phyloP scores from a whole-genome alignment of 2,888 invertebrate species.

The Caenorhabditis wallacei region DNA sequence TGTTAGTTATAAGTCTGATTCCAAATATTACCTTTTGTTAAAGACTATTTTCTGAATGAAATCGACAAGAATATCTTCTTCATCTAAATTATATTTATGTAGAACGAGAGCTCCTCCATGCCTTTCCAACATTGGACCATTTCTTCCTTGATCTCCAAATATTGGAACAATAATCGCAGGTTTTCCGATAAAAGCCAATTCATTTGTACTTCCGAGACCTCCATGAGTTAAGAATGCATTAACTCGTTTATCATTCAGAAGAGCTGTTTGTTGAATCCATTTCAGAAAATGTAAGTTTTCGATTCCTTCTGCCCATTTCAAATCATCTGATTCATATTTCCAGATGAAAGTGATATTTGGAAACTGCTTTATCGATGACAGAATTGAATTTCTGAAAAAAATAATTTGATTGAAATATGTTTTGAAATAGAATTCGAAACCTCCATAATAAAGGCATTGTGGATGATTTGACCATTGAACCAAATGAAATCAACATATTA shows the following conservation, averaged over 20 bases:
- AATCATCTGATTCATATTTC: slow-evolving; percentile 63
- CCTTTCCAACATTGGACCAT: slow-evolving; percentile 54
- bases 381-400: slow-evolving; percentile 28
- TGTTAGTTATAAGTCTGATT: neutral
- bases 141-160: slow-evolving; percentile 56
- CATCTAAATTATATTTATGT: slow-evolving; percentile 38
- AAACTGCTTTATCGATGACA: slow-evolving; percentile 18
- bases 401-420: slow-evolving; percentile 36
- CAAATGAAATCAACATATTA: slow-evolving; percentile 57
- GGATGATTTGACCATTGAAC: slow-evolving; percentile 38
- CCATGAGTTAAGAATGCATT: slow-evolving; percentile 64
- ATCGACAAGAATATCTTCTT: slow-evolving; percentile 4
- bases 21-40: slow-evolving; percentile 20
- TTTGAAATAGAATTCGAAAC: slow-evolving; percentile 42
- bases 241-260: slow-evolving; percentile 51
- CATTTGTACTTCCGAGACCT: slow-evolving; percentile 64
- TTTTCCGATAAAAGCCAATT: slow-evolving; percentile 57
- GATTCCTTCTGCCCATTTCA: slow-evolving; percentile 28
- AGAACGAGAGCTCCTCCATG: slow-evolving; percentile 54
- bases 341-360: slow-evolving; percentile 65
- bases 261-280: slow-evolving; percentile 62
- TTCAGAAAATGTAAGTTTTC: slow-evolving; percentile 50
- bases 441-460: slow-evolving; percentile 52
- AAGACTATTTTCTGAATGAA: slow-evolving; percentile 16
- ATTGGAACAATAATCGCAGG: slow-evolving; percentile 56